A percentile compares a stretch with the other conserved stretches of the same genome.
phyloP scores from a whole-genome alignment of 1,140 invertebrate species.

The Lepidurus couesii region DNA sequence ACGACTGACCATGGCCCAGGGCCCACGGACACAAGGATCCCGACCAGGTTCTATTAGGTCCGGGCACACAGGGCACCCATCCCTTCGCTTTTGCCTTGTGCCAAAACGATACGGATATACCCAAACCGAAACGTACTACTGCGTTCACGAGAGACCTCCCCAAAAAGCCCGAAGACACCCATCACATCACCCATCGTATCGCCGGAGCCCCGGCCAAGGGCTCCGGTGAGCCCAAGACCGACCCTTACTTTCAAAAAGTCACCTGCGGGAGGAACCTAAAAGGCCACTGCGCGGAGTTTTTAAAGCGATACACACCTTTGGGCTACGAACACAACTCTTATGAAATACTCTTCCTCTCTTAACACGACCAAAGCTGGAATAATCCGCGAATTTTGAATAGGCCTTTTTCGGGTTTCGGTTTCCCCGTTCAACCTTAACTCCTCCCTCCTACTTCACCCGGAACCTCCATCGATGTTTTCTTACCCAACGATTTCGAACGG shows the following conservation, averaged over 20 bases:
- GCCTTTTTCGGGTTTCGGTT: no score
- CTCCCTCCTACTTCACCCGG: no score
- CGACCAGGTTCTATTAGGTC: neutral
- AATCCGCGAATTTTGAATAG: no score
- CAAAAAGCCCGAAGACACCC: constrained; percentile 14
- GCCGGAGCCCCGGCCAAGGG: constrained; percentile 14
- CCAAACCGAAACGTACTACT: neutral
- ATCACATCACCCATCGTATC: constrained; percentile 3
- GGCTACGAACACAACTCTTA: neutral
- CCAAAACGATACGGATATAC: constrained; percentile 15
- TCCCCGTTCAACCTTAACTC: no score
- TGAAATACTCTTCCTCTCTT: no score
- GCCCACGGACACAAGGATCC: constrained; percentile 27
- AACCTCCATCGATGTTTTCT: no score
- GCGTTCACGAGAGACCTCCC: neutral
- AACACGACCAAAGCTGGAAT: no score
- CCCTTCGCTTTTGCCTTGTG: neutral
- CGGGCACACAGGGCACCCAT: constrained; percentile 20
- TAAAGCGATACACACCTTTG: neutral
- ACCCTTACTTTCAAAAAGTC: neutral
- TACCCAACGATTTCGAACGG: no score
- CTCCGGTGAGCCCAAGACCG: constrained; percentile 12
- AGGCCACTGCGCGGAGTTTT: neutral
- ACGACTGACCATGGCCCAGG: constrained; percentile 29
- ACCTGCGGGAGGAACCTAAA: constrained; percentile 2